Evolutionary conservation across 1,140 invertebrate genomes (phyloP), one percentile per base, ranked within the genome.

Genomic region (Bombus huntii): DNA sequence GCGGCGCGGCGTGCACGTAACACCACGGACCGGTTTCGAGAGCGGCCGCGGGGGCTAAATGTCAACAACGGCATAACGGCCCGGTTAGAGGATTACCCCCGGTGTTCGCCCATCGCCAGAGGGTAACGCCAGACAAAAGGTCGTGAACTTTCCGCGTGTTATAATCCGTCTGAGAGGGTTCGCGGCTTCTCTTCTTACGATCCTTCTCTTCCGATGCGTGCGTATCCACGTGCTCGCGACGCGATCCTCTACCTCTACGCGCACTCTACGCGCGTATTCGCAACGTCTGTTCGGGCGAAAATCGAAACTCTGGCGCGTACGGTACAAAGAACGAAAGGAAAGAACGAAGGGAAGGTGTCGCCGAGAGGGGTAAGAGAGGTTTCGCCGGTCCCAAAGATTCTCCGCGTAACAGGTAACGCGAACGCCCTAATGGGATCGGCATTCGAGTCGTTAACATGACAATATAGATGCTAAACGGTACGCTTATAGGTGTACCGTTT

Each of bases 61-160:
- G 94, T 94, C 94, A 94, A 94, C 93, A 94, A 87, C 91, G 91
- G 90, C 92, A 88, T 94, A 94, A 94, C 94, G 92, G 93, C 92
- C 89, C 86, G 89, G 92, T 93, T 93, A 92, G 92, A 93, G 93
- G 93, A 94, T 94, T 94, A 94, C 88, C 90, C 88, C 74, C 89
- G 86, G 44, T 74, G 73, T 83, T 81, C 70, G 81, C 74, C 75
- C 70, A 74, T 78, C 71, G 84, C 75, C 57, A 42, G 75, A 89
- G 91, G 92, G 90, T 91, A 93, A 89, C 88, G 91, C 86, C 92
- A 90, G 91, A 92, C 93, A 92, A 94, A 94, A 94, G 93, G 93
- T 94, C 93, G 92, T 92, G 93, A 93, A 93, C 93, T 94, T 94
- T 94, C 88, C 88, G 88, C 92, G 93, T 92, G 92, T 93, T 91